A percentile compares a stretch with the other conserved stretches of the same genome.
Conservation (phyloP, 2,113 vertebrate species). For the Psophia crepitans region DNA sequence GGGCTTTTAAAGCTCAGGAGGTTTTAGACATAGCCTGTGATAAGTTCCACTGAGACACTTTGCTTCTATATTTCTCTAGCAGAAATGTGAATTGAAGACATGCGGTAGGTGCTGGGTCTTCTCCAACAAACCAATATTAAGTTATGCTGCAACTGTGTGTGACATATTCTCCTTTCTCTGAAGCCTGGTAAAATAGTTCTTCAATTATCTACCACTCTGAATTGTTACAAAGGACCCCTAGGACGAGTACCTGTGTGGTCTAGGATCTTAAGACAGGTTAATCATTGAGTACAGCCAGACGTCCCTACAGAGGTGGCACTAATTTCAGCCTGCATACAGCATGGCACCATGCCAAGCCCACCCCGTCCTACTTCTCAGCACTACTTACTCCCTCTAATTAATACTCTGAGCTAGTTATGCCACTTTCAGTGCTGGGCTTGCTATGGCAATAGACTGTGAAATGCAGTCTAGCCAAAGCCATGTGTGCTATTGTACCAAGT, state of each 20-base stretch:
- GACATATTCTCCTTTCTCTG: neutral
- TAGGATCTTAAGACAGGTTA: neutral
- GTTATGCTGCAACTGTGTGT: neutral
- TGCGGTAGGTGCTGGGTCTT: neutral
- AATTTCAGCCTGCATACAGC: neutral
- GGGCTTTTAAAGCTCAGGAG: neutral
- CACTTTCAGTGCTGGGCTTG: neutral
- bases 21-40: neutral
- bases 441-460: neutral
- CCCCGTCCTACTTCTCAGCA: neutral
- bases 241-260: neutral
- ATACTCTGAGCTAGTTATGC: neutral
- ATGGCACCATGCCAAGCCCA: neutral
- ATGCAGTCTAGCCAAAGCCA: neutral
- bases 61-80: neutral
- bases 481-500: neutral
- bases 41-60: neutral
- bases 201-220: neutral
- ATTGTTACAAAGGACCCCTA: neutral
- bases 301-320: neutral
- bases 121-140: neutral
- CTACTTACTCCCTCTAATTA: neutral
- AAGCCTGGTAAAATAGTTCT: neutral
- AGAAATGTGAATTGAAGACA: neutral
- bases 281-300: neutral